Conservation (phyloP, 2,113 vertebrate genomes). For the Onychostruthus taczanowskii region DNA sequence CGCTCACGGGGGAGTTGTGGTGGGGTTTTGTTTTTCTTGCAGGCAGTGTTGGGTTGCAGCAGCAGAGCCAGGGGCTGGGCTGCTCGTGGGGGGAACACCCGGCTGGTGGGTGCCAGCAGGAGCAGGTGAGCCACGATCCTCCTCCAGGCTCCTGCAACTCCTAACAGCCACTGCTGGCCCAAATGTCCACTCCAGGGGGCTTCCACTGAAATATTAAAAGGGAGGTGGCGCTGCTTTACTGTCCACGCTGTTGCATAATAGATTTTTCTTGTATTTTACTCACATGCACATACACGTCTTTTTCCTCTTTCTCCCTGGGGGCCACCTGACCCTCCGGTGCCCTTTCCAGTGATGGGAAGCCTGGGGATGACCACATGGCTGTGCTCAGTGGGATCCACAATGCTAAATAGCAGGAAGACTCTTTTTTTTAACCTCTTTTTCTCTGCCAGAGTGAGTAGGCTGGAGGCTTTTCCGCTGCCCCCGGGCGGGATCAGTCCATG, state of each 20-base stretch:
- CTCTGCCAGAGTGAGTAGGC: neutral
- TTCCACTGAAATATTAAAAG: accelerated
- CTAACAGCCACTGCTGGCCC: accelerated
- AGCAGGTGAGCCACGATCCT: neutral
- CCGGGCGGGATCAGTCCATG: neutral
- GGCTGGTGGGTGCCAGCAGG: neutral
- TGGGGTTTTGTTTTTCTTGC: neutral
- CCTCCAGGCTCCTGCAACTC: neutral
- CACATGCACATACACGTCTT: accelerated
- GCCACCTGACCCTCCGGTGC: neutral
- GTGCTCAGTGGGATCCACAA: neutral
- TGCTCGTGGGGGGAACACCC: accelerated
- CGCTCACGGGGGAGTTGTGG: neutral
- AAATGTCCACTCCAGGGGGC: accelerated
- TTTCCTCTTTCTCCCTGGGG: neutral
- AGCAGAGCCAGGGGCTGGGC: neutral
- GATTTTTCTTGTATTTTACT: neutral
- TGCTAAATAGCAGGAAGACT: neutral
- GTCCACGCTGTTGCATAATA: neutral
- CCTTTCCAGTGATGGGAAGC: neutral
- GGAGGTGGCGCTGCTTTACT: neutral
- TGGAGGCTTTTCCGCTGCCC: neutral
- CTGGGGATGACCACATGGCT: neutral
- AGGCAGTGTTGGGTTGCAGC: neutral
- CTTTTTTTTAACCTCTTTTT: neutral